Percentiles rank a stretch among this genome's conserved stretches.
Conservation (phyloP, 2,797 vertebrate genomes). For the Diceros bicornis region DNA sequence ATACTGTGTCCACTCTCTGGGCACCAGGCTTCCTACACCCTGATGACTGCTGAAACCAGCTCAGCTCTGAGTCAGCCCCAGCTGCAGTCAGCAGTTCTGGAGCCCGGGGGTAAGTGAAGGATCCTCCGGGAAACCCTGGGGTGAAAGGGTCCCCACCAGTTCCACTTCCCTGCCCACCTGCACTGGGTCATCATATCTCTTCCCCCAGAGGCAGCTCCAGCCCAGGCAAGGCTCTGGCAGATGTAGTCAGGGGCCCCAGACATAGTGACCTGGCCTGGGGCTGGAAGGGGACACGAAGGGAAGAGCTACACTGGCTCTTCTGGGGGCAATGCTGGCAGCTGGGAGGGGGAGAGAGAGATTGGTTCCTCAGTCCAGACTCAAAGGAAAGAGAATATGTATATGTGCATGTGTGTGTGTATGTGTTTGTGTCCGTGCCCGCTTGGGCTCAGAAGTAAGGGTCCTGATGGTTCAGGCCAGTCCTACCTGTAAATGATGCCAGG, state of each 20-base stretch:
- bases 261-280: neutral
- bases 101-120: neutral
- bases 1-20: neutral
- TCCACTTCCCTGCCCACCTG: neutral
- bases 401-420: neutral
- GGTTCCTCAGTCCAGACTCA: neutral
- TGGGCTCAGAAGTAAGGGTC: neutral
- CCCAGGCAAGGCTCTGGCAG: neutral
- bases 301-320: neutral
- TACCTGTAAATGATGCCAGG: slow-evolving; percentile 81
- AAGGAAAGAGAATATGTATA: neutral
- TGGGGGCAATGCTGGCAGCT: neutral
- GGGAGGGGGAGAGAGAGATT: neutral
- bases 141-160: neutral
- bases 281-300: neutral
- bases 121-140: neutral
- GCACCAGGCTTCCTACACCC: neutral
- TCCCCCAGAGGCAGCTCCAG: neutral
- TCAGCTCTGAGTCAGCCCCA: slow-evolving; percentile 69
- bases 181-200: neutral
- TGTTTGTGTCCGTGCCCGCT: neutral
- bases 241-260: neutral
- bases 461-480: slow-evolving; percentile 61
- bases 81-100: neutral
- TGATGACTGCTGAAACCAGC: slow-evolving; percentile 21